Percentiles rank a stretch among this genome's conserved stretches.
These are phyloP conservation scores for Netelia fuscicornis DNA, from an alignment of 2,888 invertebrate species.

Conservation along the genomic window DNA sequence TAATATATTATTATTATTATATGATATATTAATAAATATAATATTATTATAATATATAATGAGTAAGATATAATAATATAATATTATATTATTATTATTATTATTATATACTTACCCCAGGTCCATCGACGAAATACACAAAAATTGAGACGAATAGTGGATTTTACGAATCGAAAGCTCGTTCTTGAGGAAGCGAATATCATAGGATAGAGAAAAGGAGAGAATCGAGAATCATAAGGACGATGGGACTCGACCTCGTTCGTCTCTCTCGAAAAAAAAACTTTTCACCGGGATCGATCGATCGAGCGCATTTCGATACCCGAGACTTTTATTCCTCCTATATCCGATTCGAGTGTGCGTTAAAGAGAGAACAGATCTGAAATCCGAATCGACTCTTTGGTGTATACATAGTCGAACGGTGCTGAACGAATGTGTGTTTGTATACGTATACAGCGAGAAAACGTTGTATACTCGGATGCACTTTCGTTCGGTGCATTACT, in stretches of 20 bases:
- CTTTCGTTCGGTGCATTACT: neutral
- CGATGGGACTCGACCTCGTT: conserved; percentile 12
- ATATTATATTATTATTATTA: too few species aligned
- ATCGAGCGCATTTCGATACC: conserved; percentile 56
- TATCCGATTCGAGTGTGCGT: conserved; percentile 30
- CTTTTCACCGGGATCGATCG: conserved; percentile 21
- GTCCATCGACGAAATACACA: too few species aligned
- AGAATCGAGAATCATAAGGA: conserved; percentile 8
- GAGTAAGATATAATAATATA: too few species aligned
- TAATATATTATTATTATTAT: too few species aligned
- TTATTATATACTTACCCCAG: too few species aligned
- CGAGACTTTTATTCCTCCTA: conserved; percentile 15
- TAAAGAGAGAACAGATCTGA: conserved; percentile 12
- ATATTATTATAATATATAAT: too few species aligned
- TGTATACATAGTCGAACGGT: conserved; percentile 5
- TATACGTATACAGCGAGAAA: too few species aligned
- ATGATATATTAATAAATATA: too few species aligned
- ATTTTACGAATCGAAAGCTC: conserved; percentile 1
- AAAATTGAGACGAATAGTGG: neutral
- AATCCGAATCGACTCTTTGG: conserved; percentile 30
- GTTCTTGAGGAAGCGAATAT: conserved; percentile 16
- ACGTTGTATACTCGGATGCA: neutral
- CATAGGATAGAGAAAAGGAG: neutral
- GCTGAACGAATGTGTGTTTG: conserved; percentile 15
- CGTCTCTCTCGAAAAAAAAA: conserved; percentile 6